A percentile compares a stretch with the other conserved stretches of the same genome.
phyloP scores from a whole-genome alignment of 2,888 invertebrate genomes.

The Adelognathus sp. region DNA sequence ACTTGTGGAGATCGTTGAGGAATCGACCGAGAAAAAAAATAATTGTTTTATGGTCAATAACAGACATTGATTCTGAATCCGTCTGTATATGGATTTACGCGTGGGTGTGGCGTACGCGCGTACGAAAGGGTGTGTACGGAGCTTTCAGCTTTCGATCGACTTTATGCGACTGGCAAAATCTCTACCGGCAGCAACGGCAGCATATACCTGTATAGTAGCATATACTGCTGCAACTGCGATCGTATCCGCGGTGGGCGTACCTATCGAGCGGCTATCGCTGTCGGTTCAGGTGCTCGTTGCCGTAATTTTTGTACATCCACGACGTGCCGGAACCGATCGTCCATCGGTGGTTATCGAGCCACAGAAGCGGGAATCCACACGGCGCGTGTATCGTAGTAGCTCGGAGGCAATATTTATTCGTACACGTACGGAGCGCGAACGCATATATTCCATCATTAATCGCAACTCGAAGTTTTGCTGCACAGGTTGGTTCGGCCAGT shows the following conservation, averaged over 20 bases:
- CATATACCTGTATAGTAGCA: not conserved
- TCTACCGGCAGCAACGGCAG: not conserved
- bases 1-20: not conserved
- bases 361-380: not conserved
- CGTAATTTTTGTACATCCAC: slow-evolving; percentile 3
- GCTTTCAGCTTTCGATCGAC: slow-evolving; percentile 30
- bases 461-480: not conserved
- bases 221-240: not conserved
- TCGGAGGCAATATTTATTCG: not conserved
- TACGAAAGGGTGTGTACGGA: not conserved
- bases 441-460: not conserved
- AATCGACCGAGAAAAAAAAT: not conserved
- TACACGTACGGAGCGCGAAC: not conserved
- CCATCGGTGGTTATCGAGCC: not conserved
- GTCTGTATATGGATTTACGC: not conserved
- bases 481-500: not conserved
- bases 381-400: not conserved
- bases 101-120: not conserved
- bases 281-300: slow-evolving; percentile 39
- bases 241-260: slow-evolving; percentile 14
- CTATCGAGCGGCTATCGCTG: slow-evolving; percentile 28
- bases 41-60: too few species aligned
- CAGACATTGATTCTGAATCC: too few species aligned
- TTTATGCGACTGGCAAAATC: not conserved
- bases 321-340: slow-evolving; percentile 12